These are phyloP conservation scores for zebrafish (Danio rerio) DNA, from an alignment of 2,113 vertebrate genomes.

Conservation along the genomic window GRCz12tu NC_133179.1:19268001-19268500, in stretches of 20 bases:
- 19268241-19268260: background rate
- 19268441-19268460: too few relatives aligned
- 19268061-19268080: background rate
- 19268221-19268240: background rate
- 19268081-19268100: background rate
- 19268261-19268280: background rate
- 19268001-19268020: background rate
- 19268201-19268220: background rate
- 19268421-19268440: too few relatives aligned
- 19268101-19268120: slow-evolving; percentile 1
- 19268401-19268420: too few relatives aligned
- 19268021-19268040: slow-evolving; percentile 3
- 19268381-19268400: too few relatives aligned
- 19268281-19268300: background rate
- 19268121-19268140: background rate
- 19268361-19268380: too few relatives aligned
- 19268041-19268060: background rate
- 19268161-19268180: background rate
- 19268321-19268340: too few relatives aligned
- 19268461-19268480: too few relatives aligned
- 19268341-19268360: too few relatives aligned
- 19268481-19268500: too few relatives aligned
- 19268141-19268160: background rate
- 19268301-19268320: background rate
- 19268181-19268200: background rate